These are phyloP conservation scores for Himalopsyche kuldschensis DNA, from an alignment of 2,888 invertebrate genomes.

Conservation along the genomic window DNA sequence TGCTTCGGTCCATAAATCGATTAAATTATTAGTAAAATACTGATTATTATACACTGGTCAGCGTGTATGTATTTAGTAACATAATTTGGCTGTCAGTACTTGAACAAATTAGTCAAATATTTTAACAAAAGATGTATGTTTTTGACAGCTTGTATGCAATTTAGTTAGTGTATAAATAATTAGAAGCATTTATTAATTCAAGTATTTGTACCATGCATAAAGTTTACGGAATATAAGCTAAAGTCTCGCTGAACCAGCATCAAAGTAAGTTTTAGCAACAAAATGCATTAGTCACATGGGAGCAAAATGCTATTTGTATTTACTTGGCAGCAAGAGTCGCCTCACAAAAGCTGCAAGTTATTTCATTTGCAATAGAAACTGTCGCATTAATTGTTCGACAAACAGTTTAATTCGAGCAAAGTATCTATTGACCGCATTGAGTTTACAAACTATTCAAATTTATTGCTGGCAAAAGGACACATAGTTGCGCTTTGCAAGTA, in stretches of 20 bases:
- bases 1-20: too few species aligned
- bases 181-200: too few species aligned
- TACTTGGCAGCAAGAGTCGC: not conserved
- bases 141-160: too few species aligned
- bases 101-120: too few species aligned
- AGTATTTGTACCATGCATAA: not conserved
- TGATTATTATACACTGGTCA: too few species aligned
- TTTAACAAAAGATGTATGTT: too few species aligned
- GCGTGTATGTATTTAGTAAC: too few species aligned
- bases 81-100: too few species aligned
- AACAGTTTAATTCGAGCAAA: slow-evolving; percentile 8
- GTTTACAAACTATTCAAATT: slow-evolving; percentile 19
- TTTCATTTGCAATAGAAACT: not conserved
- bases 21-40: too few species aligned
- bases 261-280: not conserved
- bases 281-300: not conserved
- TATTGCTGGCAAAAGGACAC: not conserved
- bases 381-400: slow-evolving; percentile 5
- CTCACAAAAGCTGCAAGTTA: not conserved
- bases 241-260: not conserved
- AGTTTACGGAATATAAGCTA: not conserved
- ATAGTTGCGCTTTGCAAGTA: not conserved
- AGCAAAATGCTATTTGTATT: not conserved
- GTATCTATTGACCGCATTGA: slow-evolving; percentile 21
- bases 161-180: too few species aligned